A percentile compares a stretch with the other conserved stretches of the same genome.
These are phyloP conservation scores for Troglohyphantes excavatus DNA, from an alignment of 2,888 invertebrate species.

Conservation along the genomic window DNA sequence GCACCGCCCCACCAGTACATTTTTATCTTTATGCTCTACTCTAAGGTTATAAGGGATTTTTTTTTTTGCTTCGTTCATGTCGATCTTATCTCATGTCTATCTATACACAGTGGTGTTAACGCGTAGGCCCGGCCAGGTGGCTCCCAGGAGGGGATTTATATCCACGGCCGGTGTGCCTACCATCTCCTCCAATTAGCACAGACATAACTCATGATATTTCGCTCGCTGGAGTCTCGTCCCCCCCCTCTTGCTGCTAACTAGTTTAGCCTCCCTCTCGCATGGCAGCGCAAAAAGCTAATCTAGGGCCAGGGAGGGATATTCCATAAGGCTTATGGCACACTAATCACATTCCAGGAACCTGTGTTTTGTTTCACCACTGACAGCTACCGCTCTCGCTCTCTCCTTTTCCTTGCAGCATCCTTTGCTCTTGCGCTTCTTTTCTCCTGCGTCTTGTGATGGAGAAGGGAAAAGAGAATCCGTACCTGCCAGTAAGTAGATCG, in stretches of 20 bases:
- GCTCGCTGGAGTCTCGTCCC: constrained; percentile 57
- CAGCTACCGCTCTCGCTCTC: constrained; percentile 61
- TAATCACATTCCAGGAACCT: constrained; percentile 77
- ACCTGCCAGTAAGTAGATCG: constrained; percentile 13
- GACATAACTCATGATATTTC: constrained; percentile 79
- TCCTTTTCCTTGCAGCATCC: constrained; percentile 9
- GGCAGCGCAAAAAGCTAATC: constrained; percentile 77
- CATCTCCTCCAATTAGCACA: constrained; percentile 77
- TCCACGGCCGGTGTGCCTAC: constrained; percentile 40
- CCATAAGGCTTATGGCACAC: constrained; percentile 78
- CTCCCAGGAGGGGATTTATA: constrained; percentile 71
- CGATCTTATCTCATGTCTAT: constrained; percentile 67
- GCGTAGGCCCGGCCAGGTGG: constrained; percentile 61
- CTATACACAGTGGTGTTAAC: constrained; percentile 60
- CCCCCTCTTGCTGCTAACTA: constrained; percentile 54
- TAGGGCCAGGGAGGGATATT: constrained; percentile 66
- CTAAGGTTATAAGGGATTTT: not conserved
- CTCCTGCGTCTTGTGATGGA: constrained; percentile 20
- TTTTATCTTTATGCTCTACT: constrained; percentile 43
- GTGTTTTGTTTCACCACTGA: constrained; percentile 78
- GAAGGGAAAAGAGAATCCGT: not conserved
- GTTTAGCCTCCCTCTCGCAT: constrained; percentile 54
- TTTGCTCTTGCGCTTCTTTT: constrained; percentile 31
- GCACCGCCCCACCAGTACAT: not conserved
- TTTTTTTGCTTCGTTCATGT: not conserved